Conservation (phyloP, 1,140 invertebrate species). For the Reticulitermes speratus region DNA sequence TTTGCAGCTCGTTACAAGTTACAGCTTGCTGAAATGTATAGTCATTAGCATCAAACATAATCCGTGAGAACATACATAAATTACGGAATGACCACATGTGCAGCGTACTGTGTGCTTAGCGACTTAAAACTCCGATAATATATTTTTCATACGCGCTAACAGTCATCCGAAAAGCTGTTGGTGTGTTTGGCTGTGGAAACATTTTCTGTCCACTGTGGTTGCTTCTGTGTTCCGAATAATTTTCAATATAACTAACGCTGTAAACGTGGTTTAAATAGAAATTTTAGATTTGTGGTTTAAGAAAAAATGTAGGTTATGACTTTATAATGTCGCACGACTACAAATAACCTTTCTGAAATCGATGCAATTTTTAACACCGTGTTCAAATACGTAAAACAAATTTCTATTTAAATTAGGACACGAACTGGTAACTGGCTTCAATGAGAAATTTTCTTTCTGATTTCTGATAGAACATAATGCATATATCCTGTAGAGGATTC, state of each 20-base stretch:
- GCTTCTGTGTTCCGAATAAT: not conserved
- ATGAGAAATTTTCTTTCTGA: too few species aligned
- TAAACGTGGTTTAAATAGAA: not conserved
- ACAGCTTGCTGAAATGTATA: not conserved
- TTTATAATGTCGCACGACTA: not conserved
- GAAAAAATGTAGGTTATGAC: not conserved
- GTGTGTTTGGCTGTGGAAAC: not conserved
- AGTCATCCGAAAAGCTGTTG: not conserved
- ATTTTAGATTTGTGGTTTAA: not conserved
- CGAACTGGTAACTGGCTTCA: too few species aligned
- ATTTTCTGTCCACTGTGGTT: not conserved
- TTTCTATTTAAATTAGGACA: too few species aligned
- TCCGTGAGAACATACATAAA: not conserved
- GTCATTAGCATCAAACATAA: not conserved
- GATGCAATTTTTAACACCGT: too few species aligned
- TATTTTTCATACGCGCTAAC: slow-evolving; percentile 1
- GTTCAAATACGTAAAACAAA: too few species aligned
- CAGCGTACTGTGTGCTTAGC: not conserved
- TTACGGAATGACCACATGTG: not conserved
- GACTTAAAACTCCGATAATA: not conserved
- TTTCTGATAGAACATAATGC: too few species aligned
- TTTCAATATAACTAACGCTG: not conserved
- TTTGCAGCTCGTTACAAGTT: not conserved
- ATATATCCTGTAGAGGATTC: too few species aligned
- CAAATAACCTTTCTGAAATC: too few species aligned